phyloP scores from a whole-genome alignment of 2,888 invertebrate species.

The Oeneis ivallda region DNA sequence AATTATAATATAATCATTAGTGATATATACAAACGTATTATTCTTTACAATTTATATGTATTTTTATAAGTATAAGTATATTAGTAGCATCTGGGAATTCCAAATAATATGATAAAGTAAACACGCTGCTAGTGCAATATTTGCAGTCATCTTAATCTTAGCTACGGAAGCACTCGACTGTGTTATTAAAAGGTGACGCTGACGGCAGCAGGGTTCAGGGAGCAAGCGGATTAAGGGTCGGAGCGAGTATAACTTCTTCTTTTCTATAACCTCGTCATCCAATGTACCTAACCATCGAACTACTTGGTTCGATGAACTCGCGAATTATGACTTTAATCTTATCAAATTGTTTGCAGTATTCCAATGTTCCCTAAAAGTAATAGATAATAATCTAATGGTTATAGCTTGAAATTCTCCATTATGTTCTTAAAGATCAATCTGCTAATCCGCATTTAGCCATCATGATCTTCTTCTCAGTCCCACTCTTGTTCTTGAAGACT shows the following conservation, averaged over 20 bases:
- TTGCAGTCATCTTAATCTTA: conserved; percentile 69
- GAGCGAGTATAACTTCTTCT: conserved; percentile 61
- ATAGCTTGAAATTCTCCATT: too few species aligned
- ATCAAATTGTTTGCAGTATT: too few species aligned
- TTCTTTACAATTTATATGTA: too few species aligned
- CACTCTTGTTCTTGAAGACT: too few species aligned
- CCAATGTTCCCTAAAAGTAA: too few species aligned
- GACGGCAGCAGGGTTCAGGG: conserved; percentile 52
- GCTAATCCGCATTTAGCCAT: too few species aligned
- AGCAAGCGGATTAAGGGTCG: conserved; percentile 57
- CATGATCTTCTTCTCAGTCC: too few species aligned
- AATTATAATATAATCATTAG: too few species aligned
- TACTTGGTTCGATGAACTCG: conserved; percentile 58
- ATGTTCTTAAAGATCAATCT: too few species aligned
- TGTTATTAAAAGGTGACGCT: conserved; percentile 74
- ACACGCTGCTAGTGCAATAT: conserved; percentile 57
- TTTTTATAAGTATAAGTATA: neutral
- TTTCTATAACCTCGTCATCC: conserved; percentile 50
- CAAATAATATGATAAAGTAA: conserved; percentile 35
- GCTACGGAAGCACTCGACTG: conserved; percentile 71
- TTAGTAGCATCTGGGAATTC: conserved; percentile 7
- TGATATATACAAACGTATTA: too few species aligned
- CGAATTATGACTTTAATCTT: conserved; percentile 77
- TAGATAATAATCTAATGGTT: too few species aligned
- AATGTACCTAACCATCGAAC: conserved; percentile 40